Conservation (phyloP, 2,113 vertebrate species). For the Poeciliopsis turrubarensis region DNA sequence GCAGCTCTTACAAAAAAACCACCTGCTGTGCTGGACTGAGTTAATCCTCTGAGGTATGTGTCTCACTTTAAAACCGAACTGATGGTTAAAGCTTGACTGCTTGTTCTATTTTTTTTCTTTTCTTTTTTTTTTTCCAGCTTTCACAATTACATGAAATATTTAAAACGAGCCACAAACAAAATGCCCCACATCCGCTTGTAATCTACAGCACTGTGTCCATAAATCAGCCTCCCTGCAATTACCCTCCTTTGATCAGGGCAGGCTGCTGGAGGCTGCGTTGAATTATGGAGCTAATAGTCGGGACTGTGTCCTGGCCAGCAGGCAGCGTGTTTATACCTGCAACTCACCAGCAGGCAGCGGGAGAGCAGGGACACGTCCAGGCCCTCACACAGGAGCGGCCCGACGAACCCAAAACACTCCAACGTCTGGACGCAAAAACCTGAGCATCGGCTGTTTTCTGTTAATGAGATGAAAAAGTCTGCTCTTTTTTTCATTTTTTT, state of each 20-base stretch:
- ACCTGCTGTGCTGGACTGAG: too few species aligned
- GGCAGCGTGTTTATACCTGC: conserved; percentile 75
- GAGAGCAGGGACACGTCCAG: conserved; percentile 29
- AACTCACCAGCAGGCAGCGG: conserved; percentile 66
- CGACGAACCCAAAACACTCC: background rate
- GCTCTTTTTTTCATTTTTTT: background rate
- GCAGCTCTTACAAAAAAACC: too few species aligned
- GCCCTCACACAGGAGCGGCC: conserved; percentile 5
- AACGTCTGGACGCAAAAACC: background rate
- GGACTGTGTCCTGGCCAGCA: conserved; percentile 65
- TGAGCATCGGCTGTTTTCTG: background rate
- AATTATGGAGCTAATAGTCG: conserved; percentile 71
- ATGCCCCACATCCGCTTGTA: conserved; percentile 58
- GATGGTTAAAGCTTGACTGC: conserved; percentile 2
- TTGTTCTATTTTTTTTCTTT: background rate
- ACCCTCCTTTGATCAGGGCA: conserved; percentile 66
- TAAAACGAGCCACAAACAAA: conserved; percentile 55
- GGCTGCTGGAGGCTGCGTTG: conserved; percentile 65
- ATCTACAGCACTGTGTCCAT: conserved; percentile 50
- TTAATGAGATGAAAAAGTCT: background rate
- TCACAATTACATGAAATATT: conserved; percentile 36
- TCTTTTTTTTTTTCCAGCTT: background rate
- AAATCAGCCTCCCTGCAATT: conserved; percentile 69
- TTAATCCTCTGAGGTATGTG: too few species aligned
- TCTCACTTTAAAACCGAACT: too few species aligned